Evolutionary conservation across 2,113 vertebrate genomes (phyloP).

Genomic region (Myotis yumanensis): DNA sequence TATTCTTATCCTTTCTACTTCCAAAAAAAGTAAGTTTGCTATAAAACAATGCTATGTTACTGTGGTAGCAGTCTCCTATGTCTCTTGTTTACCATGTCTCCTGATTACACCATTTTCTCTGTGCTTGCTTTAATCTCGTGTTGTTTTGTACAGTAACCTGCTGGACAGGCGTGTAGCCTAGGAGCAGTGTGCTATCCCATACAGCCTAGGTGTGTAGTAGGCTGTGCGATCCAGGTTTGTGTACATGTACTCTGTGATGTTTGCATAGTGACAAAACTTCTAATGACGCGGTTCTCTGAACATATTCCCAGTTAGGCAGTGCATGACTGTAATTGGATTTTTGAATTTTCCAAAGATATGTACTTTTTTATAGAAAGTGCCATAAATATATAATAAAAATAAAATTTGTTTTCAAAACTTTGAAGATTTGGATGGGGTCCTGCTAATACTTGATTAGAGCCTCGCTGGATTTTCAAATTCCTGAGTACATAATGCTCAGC

Average conservation of each 20-base stretch:
- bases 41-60: neutral
- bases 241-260: neutral
- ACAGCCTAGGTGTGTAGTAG: neutral
- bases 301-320: no score
- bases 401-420: slow-evolving; percentile 8
- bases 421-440: slow-evolving; percentile 39
- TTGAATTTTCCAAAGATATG: neutral
- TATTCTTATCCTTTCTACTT: neutral
- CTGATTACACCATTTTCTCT: neutral
- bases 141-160: neutral
- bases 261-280: no score
- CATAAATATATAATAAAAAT: slow-evolving; percentile 48
- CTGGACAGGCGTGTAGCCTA: neutral
- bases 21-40: neutral
- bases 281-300: neutral
- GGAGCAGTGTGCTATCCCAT: neutral
- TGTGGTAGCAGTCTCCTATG: neutral
- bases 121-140: neutral
- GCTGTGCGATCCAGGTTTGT: neutral
- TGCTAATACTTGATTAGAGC: neutral
- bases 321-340: neutral
- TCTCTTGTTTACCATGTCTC: neutral
- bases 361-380: slow-evolving; percentile 25
- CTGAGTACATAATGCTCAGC: slow-evolving; percentile 6
- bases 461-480: slow-evolving; percentile 16